Conservation (phyloP, 2,797 vertebrate genomes). For the Sparidentex hasta region DNA sequence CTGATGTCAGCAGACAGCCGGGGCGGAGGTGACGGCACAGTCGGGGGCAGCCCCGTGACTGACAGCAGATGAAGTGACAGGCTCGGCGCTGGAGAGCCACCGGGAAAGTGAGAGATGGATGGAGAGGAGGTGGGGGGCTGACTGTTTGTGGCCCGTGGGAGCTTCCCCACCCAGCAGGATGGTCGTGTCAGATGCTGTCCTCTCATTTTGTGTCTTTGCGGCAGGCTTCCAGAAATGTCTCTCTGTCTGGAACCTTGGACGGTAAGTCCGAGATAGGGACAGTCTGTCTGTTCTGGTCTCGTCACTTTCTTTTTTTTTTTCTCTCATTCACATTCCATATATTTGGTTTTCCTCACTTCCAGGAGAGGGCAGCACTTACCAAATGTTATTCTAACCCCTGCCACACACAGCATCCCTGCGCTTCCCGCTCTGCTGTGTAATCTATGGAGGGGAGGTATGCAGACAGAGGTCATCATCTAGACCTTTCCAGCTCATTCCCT, state of each 20-base stretch:
- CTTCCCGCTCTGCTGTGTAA: slow-evolving; percentile 23
- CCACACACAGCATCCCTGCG: slow-evolving; percentile 2
- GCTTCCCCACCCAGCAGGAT: slow-evolving; percentile 17
- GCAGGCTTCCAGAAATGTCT: slow-evolving; percentile 9
- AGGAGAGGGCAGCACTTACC: slow-evolving; percentile 83
- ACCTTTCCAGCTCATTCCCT: slow-evolving; percentile 40
- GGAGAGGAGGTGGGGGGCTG: slow-evolving; percentile 4
- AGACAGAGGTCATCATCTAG: slow-evolving; percentile 26
- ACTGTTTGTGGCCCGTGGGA: slow-evolving; percentile 24
- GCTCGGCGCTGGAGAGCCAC: slow-evolving; percentile 35
- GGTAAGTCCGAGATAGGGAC: neutral
- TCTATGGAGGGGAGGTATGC: slow-evolving; percentile 33
- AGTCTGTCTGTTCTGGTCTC: neutral
- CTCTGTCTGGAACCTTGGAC: neutral
- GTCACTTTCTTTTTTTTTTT: slow-evolving; percentile 1
- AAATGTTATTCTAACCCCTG: slow-evolving; percentile 27
- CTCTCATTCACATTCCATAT: neutral
- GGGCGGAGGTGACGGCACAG: slow-evolving; percentile 18
- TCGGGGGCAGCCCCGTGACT: slow-evolving; percentile 33
- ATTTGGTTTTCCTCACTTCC: slow-evolving; percentile 52
- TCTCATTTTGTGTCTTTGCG: slow-evolving; percentile 15
- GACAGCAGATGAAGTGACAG: slow-evolving; percentile 48
- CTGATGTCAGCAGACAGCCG: slow-evolving; percentile 23
- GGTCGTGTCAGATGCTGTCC: slow-evolving; percentile 27
- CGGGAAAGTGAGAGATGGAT: slow-evolving; percentile 29